Conservation (phyloP, 2,797 vertebrate species). For the Arrhamphus sclerolepis region DNA sequence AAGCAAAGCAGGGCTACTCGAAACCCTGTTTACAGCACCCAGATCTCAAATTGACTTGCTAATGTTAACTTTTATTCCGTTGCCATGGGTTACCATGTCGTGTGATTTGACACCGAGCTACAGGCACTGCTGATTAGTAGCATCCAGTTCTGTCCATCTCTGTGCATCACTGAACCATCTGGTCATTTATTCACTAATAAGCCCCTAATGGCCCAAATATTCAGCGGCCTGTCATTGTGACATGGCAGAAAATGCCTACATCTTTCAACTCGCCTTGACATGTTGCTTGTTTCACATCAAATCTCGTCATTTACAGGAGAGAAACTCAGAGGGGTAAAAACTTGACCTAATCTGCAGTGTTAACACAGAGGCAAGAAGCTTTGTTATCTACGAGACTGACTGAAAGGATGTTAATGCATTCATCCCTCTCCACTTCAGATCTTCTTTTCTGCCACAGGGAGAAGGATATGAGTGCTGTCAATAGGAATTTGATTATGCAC, state of each 20-base stretch:
- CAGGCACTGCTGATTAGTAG: conserved; percentile 99
- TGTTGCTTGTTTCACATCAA: conserved; percentile 99
- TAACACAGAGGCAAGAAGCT: conserved; percentile 97
- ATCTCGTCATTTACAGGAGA: conserved; percentile 99
- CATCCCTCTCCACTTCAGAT: conserved; percentile 87
- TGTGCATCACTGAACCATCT: conserved; percentile 99
- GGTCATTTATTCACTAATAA: conserved; percentile 99
- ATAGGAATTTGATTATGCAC: conserved; percentile 85
- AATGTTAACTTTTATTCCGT: conserved; percentile 99
- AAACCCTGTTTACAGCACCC: conserved; percentile 97
- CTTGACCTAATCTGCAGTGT: conserved; percentile 99
- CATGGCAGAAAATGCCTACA: conserved; percentile 99
- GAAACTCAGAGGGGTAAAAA: conserved; percentile 99
- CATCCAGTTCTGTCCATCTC: conserved; percentile 99
- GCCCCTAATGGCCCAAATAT: conserved; percentile 99
- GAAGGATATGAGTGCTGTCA: conserved; percentile 83
- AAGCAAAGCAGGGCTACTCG: conserved; percentile 82
- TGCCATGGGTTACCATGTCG: conserved; percentile 99
- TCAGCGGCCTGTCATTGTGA: conserved; percentile 99
- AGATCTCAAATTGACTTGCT: conserved; percentile 99
- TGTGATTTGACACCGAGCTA: conserved; percentile 99
- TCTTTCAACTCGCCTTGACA: conserved; percentile 99
- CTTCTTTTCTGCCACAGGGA: conserved; percentile 76
- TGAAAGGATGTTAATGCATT: conserved; percentile 99
- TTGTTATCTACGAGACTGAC: conserved; percentile 97